phyloP scores from a whole-genome alignment of 2,888 invertebrate genomes.

The Leucoptera coffeella region DNA sequence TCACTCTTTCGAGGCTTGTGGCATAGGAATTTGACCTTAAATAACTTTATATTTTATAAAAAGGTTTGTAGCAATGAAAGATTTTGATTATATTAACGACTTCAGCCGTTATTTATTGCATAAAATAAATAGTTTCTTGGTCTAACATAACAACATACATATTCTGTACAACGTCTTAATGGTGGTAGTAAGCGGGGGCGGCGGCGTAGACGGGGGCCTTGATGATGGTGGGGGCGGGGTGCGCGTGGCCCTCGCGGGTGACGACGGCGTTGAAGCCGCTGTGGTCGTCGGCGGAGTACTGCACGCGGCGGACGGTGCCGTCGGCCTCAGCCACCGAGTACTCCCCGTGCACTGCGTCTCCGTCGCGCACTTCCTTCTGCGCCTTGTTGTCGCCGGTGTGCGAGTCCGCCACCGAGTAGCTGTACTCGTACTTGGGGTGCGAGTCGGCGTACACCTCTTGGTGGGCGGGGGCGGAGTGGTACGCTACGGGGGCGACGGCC shows the following conservation, averaged over 20 bases:
- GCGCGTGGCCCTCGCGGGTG: constrained; percentile 12
- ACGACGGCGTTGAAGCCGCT: constrained; percentile 27
- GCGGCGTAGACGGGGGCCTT: no score
- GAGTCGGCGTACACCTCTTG: constrained; percentile 8
- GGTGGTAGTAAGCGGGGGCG: constrained; percentile 7
- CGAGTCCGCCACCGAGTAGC: constrained; percentile 33
- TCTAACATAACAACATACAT: no score
- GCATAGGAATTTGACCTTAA: no score
- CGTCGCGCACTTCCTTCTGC: constrained; percentile 38
- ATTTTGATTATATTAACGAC: no score
- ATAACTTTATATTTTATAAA: no score
- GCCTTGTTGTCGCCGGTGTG: constrained; percentile 44
- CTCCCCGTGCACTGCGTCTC: constrained; percentile 49
- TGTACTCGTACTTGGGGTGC: constrained; percentile 37
- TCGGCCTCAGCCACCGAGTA: constrained; percentile 46
- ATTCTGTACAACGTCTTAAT: no score
- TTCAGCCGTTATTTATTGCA: no score
- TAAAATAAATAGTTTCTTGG: no score
- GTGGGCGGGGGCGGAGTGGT: constrained; percentile 12
- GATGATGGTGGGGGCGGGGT: no score
- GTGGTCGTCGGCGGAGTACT: constrained; percentile 40
- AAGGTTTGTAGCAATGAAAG: no score
- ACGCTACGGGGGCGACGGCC: constrained; percentile 8
- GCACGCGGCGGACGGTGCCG: constrained; percentile 41
- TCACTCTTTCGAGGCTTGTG: no score